These are phyloP conservation scores for Agrochola macilenta DNA, from an alignment of 2,888 invertebrate genomes.

Conservation along the genomic window DNA sequence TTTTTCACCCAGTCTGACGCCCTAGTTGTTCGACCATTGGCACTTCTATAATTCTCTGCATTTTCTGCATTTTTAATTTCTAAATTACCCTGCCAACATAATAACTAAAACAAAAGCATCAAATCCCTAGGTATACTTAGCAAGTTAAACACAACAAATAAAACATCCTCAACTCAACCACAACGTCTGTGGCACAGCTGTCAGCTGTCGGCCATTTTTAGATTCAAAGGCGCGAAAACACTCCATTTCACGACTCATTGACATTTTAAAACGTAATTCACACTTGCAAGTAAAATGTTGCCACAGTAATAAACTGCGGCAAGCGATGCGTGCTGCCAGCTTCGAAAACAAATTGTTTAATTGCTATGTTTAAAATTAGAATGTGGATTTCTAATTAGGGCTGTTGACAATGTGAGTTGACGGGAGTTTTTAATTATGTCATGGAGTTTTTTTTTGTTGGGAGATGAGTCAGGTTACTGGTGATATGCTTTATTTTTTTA, in stretches of 20 bases:
- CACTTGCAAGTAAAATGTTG: conserved; percentile 88
- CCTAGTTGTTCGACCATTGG: too few species aligned
- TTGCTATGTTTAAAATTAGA: conserved; percentile 74
- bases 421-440: conserved; percentile 42
- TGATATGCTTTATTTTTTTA: not conserved
- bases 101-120: conserved; percentile 25
- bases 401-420: conserved; percentile 55
- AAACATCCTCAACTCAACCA: conserved; percentile 38
- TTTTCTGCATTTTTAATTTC: not conserved
- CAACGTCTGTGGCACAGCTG: conserved; percentile 47
- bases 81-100: not conserved
- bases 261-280: conserved; percentile 83
- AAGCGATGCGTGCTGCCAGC: conserved; percentile 83
- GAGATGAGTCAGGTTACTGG: not conserved
- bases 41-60: not conserved
- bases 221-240: conserved; percentile 80
- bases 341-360: conserved; percentile 88
- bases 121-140: conserved; percentile 49
- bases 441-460: conserved; percentile 11
- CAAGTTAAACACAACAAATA: conserved; percentile 38
- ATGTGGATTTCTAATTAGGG: conserved; percentile 60
- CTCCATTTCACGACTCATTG: conserved; percentile 85
- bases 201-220: conserved; percentile 78
- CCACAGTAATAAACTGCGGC: conserved; percentile 83
- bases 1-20: too few species aligned